Percentiles rank a stretch among this genome's conserved stretches.
Evolutionary conservation across 2,113 vertebrate genomes (phyloP).

Genomic region (Paramormyrops kingsleyae): DNA sequence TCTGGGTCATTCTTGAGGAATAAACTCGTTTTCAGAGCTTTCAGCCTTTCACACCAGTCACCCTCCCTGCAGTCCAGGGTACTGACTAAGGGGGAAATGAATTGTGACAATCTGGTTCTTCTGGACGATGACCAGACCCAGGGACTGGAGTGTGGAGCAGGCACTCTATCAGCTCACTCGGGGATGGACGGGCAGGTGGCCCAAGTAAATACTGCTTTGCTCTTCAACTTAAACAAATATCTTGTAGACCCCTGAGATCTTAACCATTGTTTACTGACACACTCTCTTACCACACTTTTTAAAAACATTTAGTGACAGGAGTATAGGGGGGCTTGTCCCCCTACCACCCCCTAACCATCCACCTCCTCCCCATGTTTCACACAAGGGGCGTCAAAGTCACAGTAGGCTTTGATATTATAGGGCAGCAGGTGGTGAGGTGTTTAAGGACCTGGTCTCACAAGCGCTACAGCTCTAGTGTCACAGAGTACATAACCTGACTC

Average conservation of each 20-base stretch:
- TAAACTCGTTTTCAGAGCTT: not conserved
- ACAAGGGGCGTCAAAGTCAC: not conserved
- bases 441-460: not conserved
- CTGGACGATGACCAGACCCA: not conserved
- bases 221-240: not conserved
- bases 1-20: not conserved
- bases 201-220: not conserved
- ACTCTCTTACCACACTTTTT: not conserved
- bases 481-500: not conserved
- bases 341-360: not conserved
- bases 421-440: not conserved
- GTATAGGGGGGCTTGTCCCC: not conserved
- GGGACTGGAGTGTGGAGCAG: not conserved
- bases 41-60: not conserved
- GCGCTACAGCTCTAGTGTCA: not conserved
- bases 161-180: not conserved
- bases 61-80: not conserved
- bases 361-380: not conserved
- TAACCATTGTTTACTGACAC: not conserved
- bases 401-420: not conserved
- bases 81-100: not conserved
- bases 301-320: not conserved
- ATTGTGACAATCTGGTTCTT: not conserved
- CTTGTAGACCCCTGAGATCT: not conserved
- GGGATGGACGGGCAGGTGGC: not conserved